Evolutionary conservation across 2,113 vertebrate species (phyloP).

Genomic region (Etheostoma cragini): DNA sequence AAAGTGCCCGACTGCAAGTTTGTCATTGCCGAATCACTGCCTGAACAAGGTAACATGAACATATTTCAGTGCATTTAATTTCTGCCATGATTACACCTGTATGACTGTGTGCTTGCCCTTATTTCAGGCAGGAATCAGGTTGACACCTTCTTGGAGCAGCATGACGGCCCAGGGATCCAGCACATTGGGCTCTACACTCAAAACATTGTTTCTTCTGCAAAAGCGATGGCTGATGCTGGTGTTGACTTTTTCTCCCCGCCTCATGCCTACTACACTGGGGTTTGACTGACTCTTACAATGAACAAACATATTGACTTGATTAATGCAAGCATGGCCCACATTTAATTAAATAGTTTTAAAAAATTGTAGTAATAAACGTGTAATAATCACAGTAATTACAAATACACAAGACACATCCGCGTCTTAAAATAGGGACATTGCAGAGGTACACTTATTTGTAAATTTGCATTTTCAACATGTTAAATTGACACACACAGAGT

Average conservation of each 20-base stretch:
- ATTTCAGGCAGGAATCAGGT: slow-evolving; percentile 89
- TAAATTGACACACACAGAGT: background rate
- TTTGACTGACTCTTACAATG: slow-evolving; percentile 35
- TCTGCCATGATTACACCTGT: background rate
- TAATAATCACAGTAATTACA: background rate
- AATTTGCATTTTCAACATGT: background rate
- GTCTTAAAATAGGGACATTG: background rate
- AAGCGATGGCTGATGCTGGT: slow-evolving; percentile 78
- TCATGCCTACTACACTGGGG: slow-evolving; percentile 88
- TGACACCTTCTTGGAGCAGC: slow-evolving; percentile 89
- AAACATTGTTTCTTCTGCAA: slow-evolving; percentile 84
- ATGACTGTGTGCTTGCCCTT: background rate
- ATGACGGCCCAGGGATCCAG: slow-evolving; percentile 90
- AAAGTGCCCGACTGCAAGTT: slow-evolving; percentile 88
- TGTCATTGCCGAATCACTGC: slow-evolving; percentile 90
- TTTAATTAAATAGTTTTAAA: slow-evolving; percentile 1
- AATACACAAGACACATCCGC: background rate
- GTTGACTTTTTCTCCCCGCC: slow-evolving; percentile 89
- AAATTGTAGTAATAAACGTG: background rate
- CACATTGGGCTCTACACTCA: slow-evolving; percentile 89
- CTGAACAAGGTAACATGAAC: slow-evolving; percentile 60
- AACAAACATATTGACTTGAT: background rate
- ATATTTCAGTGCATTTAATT: background rate
- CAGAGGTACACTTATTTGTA: background rate
- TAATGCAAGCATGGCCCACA: background rate